Base-by-base conservation (phyloP, 2,113 vertebrate genomes). In the Petroica traversi region DNA sequence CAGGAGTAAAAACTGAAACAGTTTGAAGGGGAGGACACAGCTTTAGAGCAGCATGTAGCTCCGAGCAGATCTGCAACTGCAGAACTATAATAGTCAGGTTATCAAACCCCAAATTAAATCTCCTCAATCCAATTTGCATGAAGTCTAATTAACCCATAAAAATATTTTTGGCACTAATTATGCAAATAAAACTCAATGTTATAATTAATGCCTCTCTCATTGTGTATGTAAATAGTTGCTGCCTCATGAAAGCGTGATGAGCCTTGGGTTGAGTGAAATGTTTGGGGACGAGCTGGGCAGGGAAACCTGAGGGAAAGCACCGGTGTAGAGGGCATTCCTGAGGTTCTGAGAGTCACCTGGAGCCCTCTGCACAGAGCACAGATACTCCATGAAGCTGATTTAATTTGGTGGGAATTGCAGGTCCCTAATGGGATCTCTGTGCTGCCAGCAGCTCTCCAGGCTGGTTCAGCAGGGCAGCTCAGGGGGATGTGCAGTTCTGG, bases 91-190 rank as follows among this genome's bases (percentile, higher is more conserved):
- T 14, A 90, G 77, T 76, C 57, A 57, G 71, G 86, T 97, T 92
- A 88, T 88, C 89, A 90, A 89, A 75, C 75, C 63, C n/a, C 66
- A 84, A 79, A 85, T 78, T 88, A 90, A 82, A 80, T 92, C 73
- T 68, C 86, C 86, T 74, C 71, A 54, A 43, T 91, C 26, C 9
- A 87, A 88, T 93, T 92, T 94, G 63, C 91, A 87, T 94, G 28
- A 96, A 92, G 73, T 85, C 92, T 96, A 96, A 97, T 97, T 95
- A 97, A 91, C 90, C 58, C 79, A 66, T 93, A 84, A 90, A 94
- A 96, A 95, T 87, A 87, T 92, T 92, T 96, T 95, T 95, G 90
- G 83, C 68, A 10, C 73, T 81, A 95, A 96, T 97, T 95, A 92
- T 94, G 94, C 83, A 95, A 96, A 96, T 95, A 86, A 85, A 95